A percentile compares a stretch with the other conserved stretches of the same genome.
These are phyloP conservation scores for Pungitius pungitius DNA, from an alignment of 2,113 vertebrate species.

Conservation along the genomic window DNA sequence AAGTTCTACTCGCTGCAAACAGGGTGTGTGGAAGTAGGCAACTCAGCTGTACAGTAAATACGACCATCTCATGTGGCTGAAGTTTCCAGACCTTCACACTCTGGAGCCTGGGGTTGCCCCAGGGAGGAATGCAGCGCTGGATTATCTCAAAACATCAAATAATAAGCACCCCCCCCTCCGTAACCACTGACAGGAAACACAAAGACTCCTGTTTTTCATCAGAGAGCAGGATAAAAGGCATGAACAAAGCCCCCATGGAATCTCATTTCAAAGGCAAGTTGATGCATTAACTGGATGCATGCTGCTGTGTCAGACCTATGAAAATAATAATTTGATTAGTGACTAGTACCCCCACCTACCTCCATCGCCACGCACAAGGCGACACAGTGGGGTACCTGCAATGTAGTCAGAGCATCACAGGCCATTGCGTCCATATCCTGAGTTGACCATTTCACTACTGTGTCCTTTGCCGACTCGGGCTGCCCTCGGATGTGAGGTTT, in stretches of 20 bases:
- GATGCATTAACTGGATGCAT: slow-evolving; percentile 26
- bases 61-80: slow-evolving; percentile 24
- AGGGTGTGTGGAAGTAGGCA: not conserved
- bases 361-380: slow-evolving; percentile 20
- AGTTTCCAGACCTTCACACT: slow-evolving; percentile 40
- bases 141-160: slow-evolving; percentile 64
- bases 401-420: slow-evolving; percentile 57
- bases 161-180: slow-evolving; percentile 32
- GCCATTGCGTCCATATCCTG: slow-evolving; percentile 35
- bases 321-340: slow-evolving; percentile 44
- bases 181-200: slow-evolving; percentile 32
- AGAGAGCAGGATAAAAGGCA: slow-evolving; percentile 17
- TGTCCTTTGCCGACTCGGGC: slow-evolving; percentile 31
- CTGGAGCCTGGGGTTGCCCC: slow-evolving; percentile 15
- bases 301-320: slow-evolving; percentile 10
- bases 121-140: slow-evolving; percentile 52
- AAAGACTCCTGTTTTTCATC: slow-evolving; percentile 40
- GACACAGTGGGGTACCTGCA: slow-evolving; percentile 15
- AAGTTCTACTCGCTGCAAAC: slow-evolving; percentile 6
- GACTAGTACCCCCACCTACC: slow-evolving; percentile 5
- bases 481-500: slow-evolving; percentile 8
- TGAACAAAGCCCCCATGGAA: slow-evolving; percentile 41
- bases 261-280: slow-evolving; percentile 23
- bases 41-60: slow-evolving; percentile 18
- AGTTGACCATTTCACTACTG: slow-evolving; percentile 46